Base-by-base conservation (phyloP, 2,113 vertebrate genomes). In the Aptenodytes patagonicus region DNA sequence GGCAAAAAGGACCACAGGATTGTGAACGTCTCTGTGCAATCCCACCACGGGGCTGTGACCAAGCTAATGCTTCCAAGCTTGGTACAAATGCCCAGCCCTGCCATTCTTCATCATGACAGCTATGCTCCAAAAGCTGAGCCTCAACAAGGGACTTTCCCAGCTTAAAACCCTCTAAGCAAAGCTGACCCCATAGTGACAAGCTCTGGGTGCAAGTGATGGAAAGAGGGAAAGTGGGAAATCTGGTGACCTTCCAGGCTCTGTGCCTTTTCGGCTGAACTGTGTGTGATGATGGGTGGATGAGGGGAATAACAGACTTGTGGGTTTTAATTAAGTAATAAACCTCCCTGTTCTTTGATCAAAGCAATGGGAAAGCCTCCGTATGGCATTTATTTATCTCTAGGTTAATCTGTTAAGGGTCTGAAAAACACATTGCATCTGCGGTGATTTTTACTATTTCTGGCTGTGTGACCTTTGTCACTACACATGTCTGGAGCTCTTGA, bases 311-410 rank as follows among this genome's bases (percentile, higher is more conserved):
- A 94, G 86, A 80, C 42, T 34, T 51, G 25, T 47, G 60, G 26
- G 42, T 26, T 90, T 83, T 71, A 90, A 83, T 71, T 66, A 70
- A 87, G 60, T 10, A 70, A 69, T 89, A 68, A 87, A 86, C 62
- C 5, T 0, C 2, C 19, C 57, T 44, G 12, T 18, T 81, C 24
- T 87, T 81, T 71, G 77, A 94, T 93, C 69, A 95, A 96, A 95
- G 89, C 28, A 72, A 52, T 11, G 31, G 76, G 31, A 96, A 96
- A 94, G 40, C 36, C 52, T 95, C 76, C 7, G 9, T 38, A 22
- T 60, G 72, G 69, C 61, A 34, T 92, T 95, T 75, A 68, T 71
- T 78, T 97, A 93, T 93, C 94, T 92, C 72, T 69, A 46, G 34
- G 57, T 65, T 91, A 76, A 96, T 89, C 81, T 93, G 13, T 91